Evolutionary conservation across 2,888 invertebrate species (phyloP).

Genomic region (Coremacera marginata): DNA sequence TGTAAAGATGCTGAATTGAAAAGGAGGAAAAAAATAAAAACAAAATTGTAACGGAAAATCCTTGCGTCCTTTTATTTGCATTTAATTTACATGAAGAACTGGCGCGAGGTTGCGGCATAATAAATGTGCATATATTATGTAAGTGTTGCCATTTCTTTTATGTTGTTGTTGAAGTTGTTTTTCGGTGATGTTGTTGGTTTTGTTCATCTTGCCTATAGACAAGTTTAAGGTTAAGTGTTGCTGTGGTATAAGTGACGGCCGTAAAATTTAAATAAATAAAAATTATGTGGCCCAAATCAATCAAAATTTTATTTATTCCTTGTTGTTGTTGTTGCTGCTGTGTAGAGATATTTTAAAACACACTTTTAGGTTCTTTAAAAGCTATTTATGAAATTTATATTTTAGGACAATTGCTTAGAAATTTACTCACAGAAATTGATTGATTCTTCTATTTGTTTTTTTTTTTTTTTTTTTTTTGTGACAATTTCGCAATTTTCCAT

Average conservation of each 20-base stretch:
- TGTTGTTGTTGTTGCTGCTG: not conserved
- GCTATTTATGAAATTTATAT: too few species aligned
- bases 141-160: constrained; percentile 16
- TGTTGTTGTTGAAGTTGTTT: not conserved
- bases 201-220: not conserved
- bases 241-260: not conserved
- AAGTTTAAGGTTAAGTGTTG: constrained; percentile 12
- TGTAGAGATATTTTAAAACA: too few species aligned
- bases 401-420: too few species aligned
- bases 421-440: too few species aligned
- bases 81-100: constrained; percentile 27
- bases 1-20: constrained; percentile 8
- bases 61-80: constrained; percentile 23
- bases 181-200: not conserved
- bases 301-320: not conserved
- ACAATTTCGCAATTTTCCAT: not conserved
- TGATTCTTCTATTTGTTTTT: not conserved
- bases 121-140: constrained; percentile 4
- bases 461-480: not conserved
- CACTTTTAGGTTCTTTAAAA: too few species aligned
- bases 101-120: not conserved
- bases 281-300: not conserved
- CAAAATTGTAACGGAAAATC: not conserved
- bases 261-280: not conserved
- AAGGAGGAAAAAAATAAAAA: constrained; percentile 8